Evolutionary conservation across 2,888 invertebrate genomes (phyloP).

Genomic region (Cerastis rubricosa): DNA sequence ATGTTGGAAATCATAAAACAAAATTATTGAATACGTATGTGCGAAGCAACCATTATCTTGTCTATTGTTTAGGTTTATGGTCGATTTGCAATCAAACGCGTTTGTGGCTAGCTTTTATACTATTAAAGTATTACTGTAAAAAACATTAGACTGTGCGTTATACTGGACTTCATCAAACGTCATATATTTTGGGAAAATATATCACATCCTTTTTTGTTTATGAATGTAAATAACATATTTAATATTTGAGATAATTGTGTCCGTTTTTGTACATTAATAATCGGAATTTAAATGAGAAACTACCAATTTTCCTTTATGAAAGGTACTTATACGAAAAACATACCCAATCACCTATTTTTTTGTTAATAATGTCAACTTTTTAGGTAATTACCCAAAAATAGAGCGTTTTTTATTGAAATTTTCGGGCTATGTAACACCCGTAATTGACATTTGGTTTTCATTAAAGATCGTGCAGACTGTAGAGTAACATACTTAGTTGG

Average conservation of each 20-base stretch:
- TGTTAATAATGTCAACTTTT: neutral
- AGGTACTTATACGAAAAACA: neutral
- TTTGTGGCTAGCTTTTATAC: neutral
- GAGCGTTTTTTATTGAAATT: neutral
- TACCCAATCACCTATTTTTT: neutral
- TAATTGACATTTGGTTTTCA: neutral
- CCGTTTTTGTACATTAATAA: neutral
- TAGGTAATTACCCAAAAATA: neutral
- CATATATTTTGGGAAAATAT: neutral
- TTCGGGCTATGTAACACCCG: neutral
- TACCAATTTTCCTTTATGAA: neutral
- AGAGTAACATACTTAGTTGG: neutral
- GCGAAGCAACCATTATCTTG: neutral
- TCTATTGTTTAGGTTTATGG: slow-evolving; percentile 3
- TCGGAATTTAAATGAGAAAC: neutral
- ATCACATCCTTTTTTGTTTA: neutral
- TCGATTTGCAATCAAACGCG: slow-evolving; percentile 17
- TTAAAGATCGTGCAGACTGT: neutral
- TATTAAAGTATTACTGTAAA: neutral
- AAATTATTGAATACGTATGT: slow-evolving; percentile 10
- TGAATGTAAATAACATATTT: neutral
- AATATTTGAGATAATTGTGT: neutral
- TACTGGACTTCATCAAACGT: neutral
- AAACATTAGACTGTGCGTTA: too few species aligned
- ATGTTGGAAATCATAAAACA: slow-evolving; percentile 11